Evolutionary conservation across 2,888 invertebrate species (phyloP), one percentile per base, ranked within the genome.

Genomic region (Pandemis heparana): DNA sequence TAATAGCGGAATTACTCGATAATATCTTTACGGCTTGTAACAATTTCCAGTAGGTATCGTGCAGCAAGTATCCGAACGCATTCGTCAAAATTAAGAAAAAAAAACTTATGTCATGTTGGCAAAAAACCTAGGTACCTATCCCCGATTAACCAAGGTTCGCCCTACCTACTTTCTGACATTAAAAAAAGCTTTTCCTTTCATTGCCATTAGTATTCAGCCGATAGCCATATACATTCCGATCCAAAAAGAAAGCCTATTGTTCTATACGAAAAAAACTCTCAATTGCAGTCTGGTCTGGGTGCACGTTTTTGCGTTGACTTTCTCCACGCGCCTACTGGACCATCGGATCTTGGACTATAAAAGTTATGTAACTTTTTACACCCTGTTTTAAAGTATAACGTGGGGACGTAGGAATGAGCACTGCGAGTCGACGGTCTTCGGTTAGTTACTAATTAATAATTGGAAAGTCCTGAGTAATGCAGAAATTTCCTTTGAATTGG

Each of bases 201-300:
- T 43, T 38, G 8, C 23, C 3, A 3, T 73, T 73, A 64, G 73
- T 73, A 73, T 73, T 68, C 73, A 66, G 60, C 53, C 32, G 8
- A 38, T 38, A 73, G 63, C 59, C 16, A 53, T 59, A 68, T 59
- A 69, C 73, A 73, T 73, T 73, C 68, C 68, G 68, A 53, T 32
- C 51, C 68, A 68, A 59, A 65, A 69, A 69, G 73, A 73, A 73
- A 73, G 73, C 73, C 68, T 64, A 73, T 73, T 73, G 73, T 73
- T 73, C 68, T 63, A 59, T 68, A 53, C 66, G 6, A 51, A 72
- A 73, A 68, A 73, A 68, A 68, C 53, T 64, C 63, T 63, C 68
- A 64, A 68, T 73, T 73, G 63, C 59, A 73, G 56, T 68, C 46
- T 23, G 63, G 56, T 68, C 46, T 23, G 63, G 56, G 68, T 63